phyloP scores from a whole-genome alignment of 2,113 vertebrate species.

The Vimba vimba region DNA sequence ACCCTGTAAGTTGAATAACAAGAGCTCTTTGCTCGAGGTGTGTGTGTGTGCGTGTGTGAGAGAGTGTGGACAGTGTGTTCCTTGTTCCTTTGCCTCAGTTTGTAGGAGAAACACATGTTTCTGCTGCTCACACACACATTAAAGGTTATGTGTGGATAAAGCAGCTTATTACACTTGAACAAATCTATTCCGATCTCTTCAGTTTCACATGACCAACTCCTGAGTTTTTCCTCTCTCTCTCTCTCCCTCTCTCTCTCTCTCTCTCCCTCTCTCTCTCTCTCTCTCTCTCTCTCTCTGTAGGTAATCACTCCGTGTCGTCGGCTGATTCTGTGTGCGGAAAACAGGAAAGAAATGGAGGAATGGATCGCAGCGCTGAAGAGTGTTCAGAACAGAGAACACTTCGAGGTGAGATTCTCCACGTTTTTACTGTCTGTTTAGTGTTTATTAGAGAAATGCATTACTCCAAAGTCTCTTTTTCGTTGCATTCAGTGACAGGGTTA shows the following conservation, averaged over 20 bases:
- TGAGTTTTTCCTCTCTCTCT: not conserved
- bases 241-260: conserved; percentile 7
- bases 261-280: not conserved
- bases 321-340: conserved; percentile 93
- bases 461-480: not conserved
- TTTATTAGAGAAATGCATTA: not conserved
- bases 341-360: conserved; percentile 99
- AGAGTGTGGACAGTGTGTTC: conserved; percentile 18
- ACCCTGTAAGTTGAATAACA: not conserved
- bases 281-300: conserved; percentile 65
- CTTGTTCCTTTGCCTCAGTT: conserved; percentile 15
- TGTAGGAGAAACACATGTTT: conserved; percentile 21
- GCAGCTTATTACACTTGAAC: conserved; percentile 1
- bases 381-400: conserved; percentile 91
- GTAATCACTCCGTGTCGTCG: conserved; percentile 95
- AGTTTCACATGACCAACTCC: conserved; percentile 11
- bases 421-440: not conserved
- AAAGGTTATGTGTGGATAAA: not conserved
- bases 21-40: not conserved
- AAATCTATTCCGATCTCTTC: not conserved
- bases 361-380: conserved; percentile 94
- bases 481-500: too few species aligned
- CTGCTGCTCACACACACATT: conserved; percentile 10
- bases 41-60: not conserved
- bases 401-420: conserved; percentile 80